Evolutionary conservation across 1,140 invertebrate species (phyloP).

Genomic region (Chionoecetes opilio): DNA sequence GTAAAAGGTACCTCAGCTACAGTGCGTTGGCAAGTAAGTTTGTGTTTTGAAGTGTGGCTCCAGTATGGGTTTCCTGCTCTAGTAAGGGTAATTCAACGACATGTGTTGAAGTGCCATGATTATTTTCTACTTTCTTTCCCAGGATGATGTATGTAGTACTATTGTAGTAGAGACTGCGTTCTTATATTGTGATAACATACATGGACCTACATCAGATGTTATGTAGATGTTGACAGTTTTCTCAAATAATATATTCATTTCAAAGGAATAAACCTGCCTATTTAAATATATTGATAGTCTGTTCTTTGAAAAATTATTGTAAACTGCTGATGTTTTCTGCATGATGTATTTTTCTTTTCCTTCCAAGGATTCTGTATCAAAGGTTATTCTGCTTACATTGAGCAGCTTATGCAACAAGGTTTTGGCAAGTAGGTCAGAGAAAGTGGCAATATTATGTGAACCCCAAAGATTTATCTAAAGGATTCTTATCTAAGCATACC

Average conservation of each 20-base stretch:
- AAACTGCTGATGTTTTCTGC: background rate
- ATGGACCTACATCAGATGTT: constrained; percentile 28
- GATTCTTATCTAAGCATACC: constrained; percentile 60
- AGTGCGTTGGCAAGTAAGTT: constrained; percentile 15
- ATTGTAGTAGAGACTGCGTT: background rate
- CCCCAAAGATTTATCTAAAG: constrained; percentile 77
- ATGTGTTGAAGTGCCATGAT: constrained; percentile 68
- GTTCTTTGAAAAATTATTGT: constrained; percentile 1
- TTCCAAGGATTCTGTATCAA: constrained; percentile 19
- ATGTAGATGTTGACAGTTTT: background rate
- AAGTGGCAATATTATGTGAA: constrained; percentile 74
- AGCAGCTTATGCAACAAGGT: constrained; percentile 68
- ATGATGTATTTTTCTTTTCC: constrained; percentile 47
- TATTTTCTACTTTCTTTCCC: constrained; percentile 37
- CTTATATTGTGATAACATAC: constrained; percentile 11
- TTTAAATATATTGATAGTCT: constrained; percentile 31
- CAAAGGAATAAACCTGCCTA: constrained; percentile 22
- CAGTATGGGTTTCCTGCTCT: constrained; percentile 34
- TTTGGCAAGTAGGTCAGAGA: constrained; percentile 69
- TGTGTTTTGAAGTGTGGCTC: constrained; percentile 40
- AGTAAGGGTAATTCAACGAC: constrained; percentile 24
- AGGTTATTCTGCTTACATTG: constrained; percentile 61
- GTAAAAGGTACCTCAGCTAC: constrained; percentile 4
- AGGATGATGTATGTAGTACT: background rate
- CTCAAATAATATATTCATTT: background rate